Conservation (phyloP, 2,113 vertebrate species). For the Corythornis madagascariensis region DNA sequence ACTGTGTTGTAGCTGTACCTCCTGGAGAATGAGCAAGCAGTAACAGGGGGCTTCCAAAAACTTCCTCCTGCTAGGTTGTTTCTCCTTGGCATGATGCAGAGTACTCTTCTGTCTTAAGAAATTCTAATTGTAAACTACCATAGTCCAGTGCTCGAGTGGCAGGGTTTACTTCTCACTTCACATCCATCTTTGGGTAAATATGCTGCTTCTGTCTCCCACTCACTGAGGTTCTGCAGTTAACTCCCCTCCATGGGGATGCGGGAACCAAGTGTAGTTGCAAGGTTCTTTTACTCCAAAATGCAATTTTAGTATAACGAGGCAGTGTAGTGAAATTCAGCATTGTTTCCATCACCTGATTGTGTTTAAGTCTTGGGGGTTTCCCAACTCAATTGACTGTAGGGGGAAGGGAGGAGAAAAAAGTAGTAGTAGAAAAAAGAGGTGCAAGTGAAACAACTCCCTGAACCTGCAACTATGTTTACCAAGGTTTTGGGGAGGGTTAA, state of each 20-base stretch:
- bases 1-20: neutral
- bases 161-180: accelerated
- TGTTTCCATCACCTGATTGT: neutral
- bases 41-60: neutral
- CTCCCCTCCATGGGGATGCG: neutral
- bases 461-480: neutral
- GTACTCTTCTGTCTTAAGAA: accelerated
- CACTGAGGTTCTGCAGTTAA: neutral
- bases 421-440: neutral
- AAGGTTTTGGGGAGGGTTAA: neutral
- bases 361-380: too few species aligned
- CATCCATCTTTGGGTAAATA: accelerated
- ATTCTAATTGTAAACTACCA: accelerated
- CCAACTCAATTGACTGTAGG: neutral
- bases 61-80: accelerated
- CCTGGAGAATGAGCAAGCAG: neutral
- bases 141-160: accelerated
- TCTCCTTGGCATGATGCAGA: too few species aligned
- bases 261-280: accelerated
- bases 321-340: neutral
- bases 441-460: neutral
- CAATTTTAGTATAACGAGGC: neutral
- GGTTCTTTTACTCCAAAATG: neutral
- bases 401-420: neutral
- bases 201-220: neutral